Percentiles rank a stretch among this genome's conserved stretches.
Evolutionary conservation across 2,113 vertebrate genomes (phyloP).

Genomic region (Sinocyclocheilus maitianheensis): DNA sequence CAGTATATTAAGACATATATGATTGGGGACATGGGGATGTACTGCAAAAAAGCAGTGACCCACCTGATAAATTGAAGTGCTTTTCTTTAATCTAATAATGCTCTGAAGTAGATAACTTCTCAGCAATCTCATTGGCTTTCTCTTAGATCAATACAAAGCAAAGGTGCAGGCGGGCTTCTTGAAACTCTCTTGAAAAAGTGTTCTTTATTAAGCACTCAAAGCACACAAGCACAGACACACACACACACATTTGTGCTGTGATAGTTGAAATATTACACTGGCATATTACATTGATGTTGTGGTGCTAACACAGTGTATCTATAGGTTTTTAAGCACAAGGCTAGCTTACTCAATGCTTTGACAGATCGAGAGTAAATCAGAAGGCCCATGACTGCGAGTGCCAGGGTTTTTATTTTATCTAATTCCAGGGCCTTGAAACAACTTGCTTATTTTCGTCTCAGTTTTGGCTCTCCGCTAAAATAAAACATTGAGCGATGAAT

Average conservation of each 20-base stretch:
- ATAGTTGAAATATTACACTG: slow-evolving; percentile 35
- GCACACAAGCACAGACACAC: slow-evolving; percentile 17
- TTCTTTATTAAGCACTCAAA: neutral
- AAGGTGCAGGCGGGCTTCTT: neutral
- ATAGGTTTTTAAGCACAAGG: slow-evolving; percentile 84
- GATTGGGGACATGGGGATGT: neutral
- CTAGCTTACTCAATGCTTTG: slow-evolving; percentile 85
- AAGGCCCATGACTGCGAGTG: slow-evolving; percentile 85
- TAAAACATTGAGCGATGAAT: slow-evolving; percentile 94
- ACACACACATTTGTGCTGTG: slow-evolving; percentile 17
- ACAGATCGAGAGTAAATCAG: slow-evolving; percentile 91
- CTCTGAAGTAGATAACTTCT: neutral
- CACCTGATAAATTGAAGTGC: slow-evolving; percentile 23
- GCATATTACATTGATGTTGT: slow-evolving; percentile 60
- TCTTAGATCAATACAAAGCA: neutral
- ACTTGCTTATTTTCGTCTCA: slow-evolving; percentile 91
- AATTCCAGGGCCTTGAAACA: slow-evolving; percentile 91
- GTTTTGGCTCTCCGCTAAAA: slow-evolving; percentile 88
- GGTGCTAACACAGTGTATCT: slow-evolving; percentile 77
- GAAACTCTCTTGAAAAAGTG: neutral
- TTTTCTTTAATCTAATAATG: slow-evolving; percentile 22
- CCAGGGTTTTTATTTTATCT: slow-evolving; percentile 84
- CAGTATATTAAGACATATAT: neutral
- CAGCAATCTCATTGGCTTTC: neutral
- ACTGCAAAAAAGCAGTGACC: slow-evolving; percentile 8